Evolutionary conservation across 2,113 vertebrate genomes (phyloP).

Genomic region (Coptodon rendalli): DNA sequence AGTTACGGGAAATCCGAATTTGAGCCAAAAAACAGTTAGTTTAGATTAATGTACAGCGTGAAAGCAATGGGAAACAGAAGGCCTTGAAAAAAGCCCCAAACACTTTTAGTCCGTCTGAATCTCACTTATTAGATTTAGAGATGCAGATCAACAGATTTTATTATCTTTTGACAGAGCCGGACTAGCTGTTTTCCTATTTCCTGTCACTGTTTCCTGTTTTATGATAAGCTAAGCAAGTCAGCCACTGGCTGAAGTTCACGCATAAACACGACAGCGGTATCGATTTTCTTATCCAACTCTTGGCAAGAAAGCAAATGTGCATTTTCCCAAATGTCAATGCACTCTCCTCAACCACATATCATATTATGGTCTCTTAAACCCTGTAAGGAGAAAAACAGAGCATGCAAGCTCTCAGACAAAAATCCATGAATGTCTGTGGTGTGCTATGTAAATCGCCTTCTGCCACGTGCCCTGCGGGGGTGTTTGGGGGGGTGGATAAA

Average conservation of each 20-base stretch:
- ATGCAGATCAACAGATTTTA: not conserved
- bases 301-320: not conserved
- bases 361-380: not conserved
- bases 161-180: not conserved
- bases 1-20: not conserved
- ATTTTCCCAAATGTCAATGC: not conserved
- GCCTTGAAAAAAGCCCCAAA: not conserved
- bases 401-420: not conserved
- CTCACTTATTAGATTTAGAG: not conserved
- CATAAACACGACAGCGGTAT: not conserved
- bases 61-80: not conserved
- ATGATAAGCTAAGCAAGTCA: not conserved
- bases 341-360: not conserved
- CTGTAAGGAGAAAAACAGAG: not conserved
- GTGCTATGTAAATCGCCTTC: constrained; percentile 7
- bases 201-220: not conserved
- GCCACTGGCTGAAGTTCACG: not conserved
- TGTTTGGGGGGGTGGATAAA: not conserved
- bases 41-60: not conserved
- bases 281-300: not conserved
- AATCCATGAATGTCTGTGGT: not conserved
- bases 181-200: not conserved
- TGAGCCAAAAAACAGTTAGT: not conserved
- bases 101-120: not conserved
- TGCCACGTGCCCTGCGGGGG: not conserved